These are phyloP conservation scores for Oasisia sp. DNA, from an alignment of 2,888 invertebrate genomes.

Conservation along the genomic window DNA sequence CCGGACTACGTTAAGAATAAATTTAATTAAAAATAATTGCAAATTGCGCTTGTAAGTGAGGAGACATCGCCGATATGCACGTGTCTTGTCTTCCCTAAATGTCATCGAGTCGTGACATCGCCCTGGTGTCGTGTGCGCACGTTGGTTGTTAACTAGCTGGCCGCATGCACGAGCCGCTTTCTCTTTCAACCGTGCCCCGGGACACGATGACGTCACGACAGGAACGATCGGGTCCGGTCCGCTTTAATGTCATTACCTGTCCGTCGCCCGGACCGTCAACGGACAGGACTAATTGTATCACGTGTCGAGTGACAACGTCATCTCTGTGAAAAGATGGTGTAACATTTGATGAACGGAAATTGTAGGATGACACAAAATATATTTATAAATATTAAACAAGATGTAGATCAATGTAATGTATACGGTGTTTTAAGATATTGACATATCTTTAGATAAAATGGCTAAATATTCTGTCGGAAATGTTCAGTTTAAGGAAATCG, in stretches of 20 bases:
- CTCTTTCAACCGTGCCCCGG: neutral
- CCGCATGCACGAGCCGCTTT: neutral
- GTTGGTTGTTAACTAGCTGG: neutral
- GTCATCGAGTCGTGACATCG: neutral
- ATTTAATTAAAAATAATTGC: slow-evolving; percentile 17
- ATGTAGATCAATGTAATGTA: no score
- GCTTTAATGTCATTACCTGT: no score
- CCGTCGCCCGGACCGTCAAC: no score
- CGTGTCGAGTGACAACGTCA: neutral
- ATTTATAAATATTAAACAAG: neutral
- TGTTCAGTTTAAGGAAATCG: neutral
- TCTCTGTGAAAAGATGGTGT: no score
- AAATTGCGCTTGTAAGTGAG: neutral
- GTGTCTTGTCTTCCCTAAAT: neutral
- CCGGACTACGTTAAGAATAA: neutral
- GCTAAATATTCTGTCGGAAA: neutral
- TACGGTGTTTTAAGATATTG: neutral
- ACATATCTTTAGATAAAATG: neutral
- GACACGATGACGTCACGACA: neutral
- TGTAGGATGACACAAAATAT: neutral
- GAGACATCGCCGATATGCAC: neutral
- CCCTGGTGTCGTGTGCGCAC: neutral
- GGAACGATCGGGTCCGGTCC: no score
- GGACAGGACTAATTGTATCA: neutral
- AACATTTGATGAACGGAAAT: neutral